Evolutionary conservation across 1,140 invertebrate species (phyloP), one percentile per base, ranked within the genome.

Genomic region (Notospermus geniculatus): DNA sequence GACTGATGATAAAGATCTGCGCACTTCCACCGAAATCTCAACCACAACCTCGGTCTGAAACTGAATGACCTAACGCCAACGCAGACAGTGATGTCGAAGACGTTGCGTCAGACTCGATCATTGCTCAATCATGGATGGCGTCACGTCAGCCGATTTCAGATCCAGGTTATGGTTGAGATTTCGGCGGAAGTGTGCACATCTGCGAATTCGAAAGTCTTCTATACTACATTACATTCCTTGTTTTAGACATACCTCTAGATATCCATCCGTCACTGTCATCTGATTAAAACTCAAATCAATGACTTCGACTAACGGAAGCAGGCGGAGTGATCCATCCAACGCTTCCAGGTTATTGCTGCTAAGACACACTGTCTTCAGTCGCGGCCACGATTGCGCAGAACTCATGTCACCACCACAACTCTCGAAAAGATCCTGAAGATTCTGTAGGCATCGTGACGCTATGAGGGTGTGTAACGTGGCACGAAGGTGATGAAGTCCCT

Each of bases 391-490:
- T 59, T 70, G 64, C 1, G 71, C 62, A 11, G 63, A 55, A 60
- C 62, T 70, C 65, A 64, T 64, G 41, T 71, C 70, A 23, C 71
- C 68, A 9, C 71, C 70, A 63, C 71, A 73, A 2, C 54, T 57
- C 59, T 73, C 71, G 32, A 73, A 60, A 27, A 73, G 58, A 57
- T 71, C 71, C 71, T 73, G 60, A 27, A 71, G 43, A 23, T 55
- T 60, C n/a, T 64, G 60, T 7, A 73, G 41, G 53, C 66, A 62
- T 53, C 70, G 60, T 2, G 59, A 64, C 1, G 65, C 59, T 23
- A 63, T 67, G 1, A 73, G 19, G 15, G 62, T 57, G 13, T 36
- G 36, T 11, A 73, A 53, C 25, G 66, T 57, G 23, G 62, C 57
- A 11, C 70, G 55, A 13, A 71, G 43, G 43, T 54, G 58, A 23